These are phyloP conservation scores for Notarius quadriscutis DNA, from an alignment of 2,113 vertebrate genomes.

Conservation along the genomic window DNA sequence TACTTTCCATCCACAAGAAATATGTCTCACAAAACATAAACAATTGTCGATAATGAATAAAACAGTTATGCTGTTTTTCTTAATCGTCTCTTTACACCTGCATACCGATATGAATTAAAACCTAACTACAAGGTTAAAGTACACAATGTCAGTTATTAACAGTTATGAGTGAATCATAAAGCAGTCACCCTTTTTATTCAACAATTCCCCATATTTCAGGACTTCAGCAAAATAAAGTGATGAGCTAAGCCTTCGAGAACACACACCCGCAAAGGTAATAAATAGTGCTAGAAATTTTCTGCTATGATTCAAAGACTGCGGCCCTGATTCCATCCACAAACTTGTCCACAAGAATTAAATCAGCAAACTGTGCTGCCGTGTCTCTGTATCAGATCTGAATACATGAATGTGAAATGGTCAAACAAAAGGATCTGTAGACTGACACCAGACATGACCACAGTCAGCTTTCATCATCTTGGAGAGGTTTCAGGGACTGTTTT, in stretches of 20 bases:
- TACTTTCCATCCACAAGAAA: neutral
- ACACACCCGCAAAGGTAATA: constrained; percentile 24
- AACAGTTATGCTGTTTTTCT: neutral
- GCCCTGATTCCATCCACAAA: constrained; percentile 20
- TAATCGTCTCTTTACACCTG: neutral
- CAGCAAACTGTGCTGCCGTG: neutral
- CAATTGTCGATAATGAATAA: neutral
- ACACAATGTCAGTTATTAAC: neutral
- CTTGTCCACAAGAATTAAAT: constrained; percentile 21
- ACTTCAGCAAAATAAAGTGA: constrained; percentile 19
- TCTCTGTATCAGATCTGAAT: constrained; percentile 24
- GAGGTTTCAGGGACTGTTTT: constrained; percentile 16
- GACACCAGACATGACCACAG: neutral
- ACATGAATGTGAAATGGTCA: neutral
- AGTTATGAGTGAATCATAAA: neutral
- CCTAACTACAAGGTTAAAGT: neutral
- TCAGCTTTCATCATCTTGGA: constrained; percentile 19
- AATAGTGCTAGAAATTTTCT: constrained; percentile 30
- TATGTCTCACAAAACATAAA: neutral
- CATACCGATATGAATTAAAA: neutral
- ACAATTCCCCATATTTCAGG: neutral
- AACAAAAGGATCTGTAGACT: constrained; percentile 18
- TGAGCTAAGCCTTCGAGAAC: constrained; percentile 10
- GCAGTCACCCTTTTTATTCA: neutral
- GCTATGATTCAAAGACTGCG: constrained; percentile 24